These are phyloP conservation scores for Tokudaia muenninki DNA, from an alignment of 2,797 vertebrate species.

Conservation along the genomic window DNA sequence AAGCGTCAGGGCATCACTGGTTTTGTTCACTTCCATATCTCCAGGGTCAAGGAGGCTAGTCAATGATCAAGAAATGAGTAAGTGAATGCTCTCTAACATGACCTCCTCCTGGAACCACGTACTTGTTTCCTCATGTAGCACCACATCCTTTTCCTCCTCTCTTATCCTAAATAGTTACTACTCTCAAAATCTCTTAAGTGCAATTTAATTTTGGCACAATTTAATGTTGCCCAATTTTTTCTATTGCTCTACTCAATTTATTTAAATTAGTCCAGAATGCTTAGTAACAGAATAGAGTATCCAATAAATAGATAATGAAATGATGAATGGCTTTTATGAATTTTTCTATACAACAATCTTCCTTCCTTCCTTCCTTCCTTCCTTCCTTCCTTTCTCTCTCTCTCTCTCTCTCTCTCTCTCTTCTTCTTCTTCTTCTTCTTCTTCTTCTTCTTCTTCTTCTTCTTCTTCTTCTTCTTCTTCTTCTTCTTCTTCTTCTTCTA, in stretches of 20 bases:
- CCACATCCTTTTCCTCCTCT: neutral
- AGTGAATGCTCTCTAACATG: constrained; percentile 16
- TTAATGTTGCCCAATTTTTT: constrained; percentile 63
- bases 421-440: too few species aligned
- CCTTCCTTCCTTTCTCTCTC: too few species aligned
- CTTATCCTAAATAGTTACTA: constrained; percentile 9
- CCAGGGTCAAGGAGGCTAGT: neutral
- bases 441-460: too few species aligned
- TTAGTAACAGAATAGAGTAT: constrained; percentile 23
- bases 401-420: too few species aligned
- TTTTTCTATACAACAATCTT: constrained; percentile 44
- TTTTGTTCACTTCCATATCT: neutral
- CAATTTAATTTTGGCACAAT: constrained; percentile 3
- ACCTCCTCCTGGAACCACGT: neutral
- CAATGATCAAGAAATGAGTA: neutral
- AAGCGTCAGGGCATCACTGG: neutral
- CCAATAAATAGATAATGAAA: constrained; percentile 56
- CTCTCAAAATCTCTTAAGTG: constrained; percentile 48
- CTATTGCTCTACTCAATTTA: constrained; percentile 60
- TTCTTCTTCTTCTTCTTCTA: too few species aligned
- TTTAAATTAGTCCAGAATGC: constrained; percentile 57
- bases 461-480: too few species aligned
- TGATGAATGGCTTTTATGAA: neutral
- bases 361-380: too few species aligned
- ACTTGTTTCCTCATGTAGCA: constrained; percentile 25